These are phyloP conservation scores for Zaprionus africanus DNA, from an alignment of 1,140 invertebrate genomes.

Conservation along the genomic window DNA sequence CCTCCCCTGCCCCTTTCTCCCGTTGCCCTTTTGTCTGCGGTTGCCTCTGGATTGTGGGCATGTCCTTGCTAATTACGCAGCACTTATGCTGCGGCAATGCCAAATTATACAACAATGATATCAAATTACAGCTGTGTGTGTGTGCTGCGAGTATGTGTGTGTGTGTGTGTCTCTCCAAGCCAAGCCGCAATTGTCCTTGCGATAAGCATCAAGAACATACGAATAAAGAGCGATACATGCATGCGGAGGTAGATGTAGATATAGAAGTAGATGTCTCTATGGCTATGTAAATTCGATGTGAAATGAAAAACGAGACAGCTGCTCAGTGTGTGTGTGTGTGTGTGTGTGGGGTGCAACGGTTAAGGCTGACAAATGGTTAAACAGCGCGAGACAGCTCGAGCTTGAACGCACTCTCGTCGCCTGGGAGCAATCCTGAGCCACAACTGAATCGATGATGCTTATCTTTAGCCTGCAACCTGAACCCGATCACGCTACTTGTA, in stretches of 20 bases:
- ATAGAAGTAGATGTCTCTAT: neutral
- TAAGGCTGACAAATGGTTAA: constrained; percentile 32
- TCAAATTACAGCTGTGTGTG: constrained; percentile 70
- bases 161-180: constrained; percentile 26
- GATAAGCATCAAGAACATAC: constrained; percentile 57
- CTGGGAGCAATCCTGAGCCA: neutral
- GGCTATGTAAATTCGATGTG: constrained; percentile 68
- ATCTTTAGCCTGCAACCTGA: neutral
- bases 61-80: constrained; percentile 82
- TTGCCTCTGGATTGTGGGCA: constrained; percentile 63
- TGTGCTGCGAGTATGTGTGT: constrained; percentile 22
- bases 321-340: neutral
- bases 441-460: constrained; percentile 1
- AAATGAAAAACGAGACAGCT: constrained; percentile 53
- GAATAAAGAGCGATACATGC: constrained; percentile 6
- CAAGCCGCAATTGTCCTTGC: constrained; percentile 71
- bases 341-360: constrained; percentile 24
- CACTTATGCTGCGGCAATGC: constrained; percentile 80
- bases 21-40: constrained; percentile 34
- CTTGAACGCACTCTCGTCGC: neutral
- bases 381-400: neutral
- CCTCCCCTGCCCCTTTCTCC: neutral
- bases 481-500: neutral
- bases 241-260: neutral
- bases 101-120: constrained; percentile 83